A percentile compares a stretch with the other conserved stretches of the same genome.
Evolutionary conservation across 2,888 invertebrate genomes (phyloP).

Genomic region (Acleris laterana): DNA sequence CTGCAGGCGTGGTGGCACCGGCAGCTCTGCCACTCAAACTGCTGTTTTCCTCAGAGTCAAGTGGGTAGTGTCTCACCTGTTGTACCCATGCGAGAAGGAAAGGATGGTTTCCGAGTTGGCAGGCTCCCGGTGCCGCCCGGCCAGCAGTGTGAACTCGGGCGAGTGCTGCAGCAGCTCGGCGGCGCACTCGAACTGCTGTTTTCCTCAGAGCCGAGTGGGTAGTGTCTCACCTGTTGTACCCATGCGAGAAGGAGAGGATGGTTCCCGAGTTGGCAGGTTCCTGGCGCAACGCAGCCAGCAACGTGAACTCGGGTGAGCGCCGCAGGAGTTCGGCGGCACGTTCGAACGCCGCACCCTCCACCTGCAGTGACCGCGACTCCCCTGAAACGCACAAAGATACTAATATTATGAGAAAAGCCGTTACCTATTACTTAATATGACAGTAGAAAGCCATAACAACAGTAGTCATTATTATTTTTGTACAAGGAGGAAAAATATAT

Average conservation of each 20-base stretch:
- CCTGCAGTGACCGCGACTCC: slow-evolving; percentile 88
- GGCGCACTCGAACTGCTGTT: slow-evolving; percentile 85
- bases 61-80: slow-evolving; percentile 80
- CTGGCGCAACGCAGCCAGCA: slow-evolving; percentile 90
- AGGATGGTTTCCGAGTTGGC: slow-evolving; percentile 93
- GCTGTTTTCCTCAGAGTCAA: too few relatives aligned
- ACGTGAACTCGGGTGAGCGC: slow-evolving; percentile 91
- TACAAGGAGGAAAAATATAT: too few relatives aligned
- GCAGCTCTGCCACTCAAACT: slow-evolving; percentile 87
- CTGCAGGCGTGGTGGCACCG: too few relatives aligned
- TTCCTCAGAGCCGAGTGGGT: not conserved
- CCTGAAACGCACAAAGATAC: slow-evolving; percentile 73
- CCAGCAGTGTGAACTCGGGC: slow-evolving; percentile 92
- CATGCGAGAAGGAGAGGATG: slow-evolving; percentile 92
- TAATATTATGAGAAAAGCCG: not conserved
- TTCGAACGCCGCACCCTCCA: slow-evolving; percentile 87
- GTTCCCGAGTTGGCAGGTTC: slow-evolving; percentile 93
- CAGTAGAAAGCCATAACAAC: too few relatives aligned
- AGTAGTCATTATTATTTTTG: too few relatives aligned
- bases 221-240: slow-evolving; percentile 87
- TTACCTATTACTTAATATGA: too few relatives aligned
- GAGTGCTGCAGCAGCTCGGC: slow-evolving; percentile 88
- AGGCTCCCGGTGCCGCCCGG: slow-evolving; percentile 90
- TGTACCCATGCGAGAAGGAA: slow-evolving; percentile 91
- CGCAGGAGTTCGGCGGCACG: slow-evolving; percentile 88